Base-by-base conservation (phyloP, 2,113 vertebrate species). In the Formicarius rufipectus region DNA sequence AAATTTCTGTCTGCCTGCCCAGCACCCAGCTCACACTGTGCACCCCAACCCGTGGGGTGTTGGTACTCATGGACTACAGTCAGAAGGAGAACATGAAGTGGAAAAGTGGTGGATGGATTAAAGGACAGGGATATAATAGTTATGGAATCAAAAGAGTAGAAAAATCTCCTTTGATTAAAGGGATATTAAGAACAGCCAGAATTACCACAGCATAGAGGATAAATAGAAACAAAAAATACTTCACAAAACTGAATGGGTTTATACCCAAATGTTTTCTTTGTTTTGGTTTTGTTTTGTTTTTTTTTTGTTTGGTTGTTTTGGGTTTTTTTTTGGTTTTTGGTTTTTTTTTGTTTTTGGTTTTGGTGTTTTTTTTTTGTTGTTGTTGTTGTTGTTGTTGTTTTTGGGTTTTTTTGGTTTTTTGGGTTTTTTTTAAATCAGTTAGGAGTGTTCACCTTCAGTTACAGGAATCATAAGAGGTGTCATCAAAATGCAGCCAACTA, bases 41-140 rank as follows among this genome's bases (percentile, higher is more conserved):
- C 18, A 3, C 9, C 25, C 6, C 22, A 50, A 0, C 8, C 63
- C 66, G 4, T 19, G 35, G 14, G 23, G 20, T 53, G 18, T 22
- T 89, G 12, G 15, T 77, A 49, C 16, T 74, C 33, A 59, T 27
- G 47, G 39, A 55, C 15, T 55, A n/a, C 40, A 49, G 55, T 37
- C 12, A 27, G 30, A 9, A 60, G 58, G 20, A 94, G 11, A 83
- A 7, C 40, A 20, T 40, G 44, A 69, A 64, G 19, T 16, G 8
- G 33, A 35, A 16, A 73, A 49, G 19, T 53, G 37, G 4, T 35
- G 8, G 24, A 25, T 50, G 69, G 58, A 49, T 64, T 52, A 68
- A 59, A 95, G 53, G 27, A 63, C 21, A 62, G 12, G 11, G 14
- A 73, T 31, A 44, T 12, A 15, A 44, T 5, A 45, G 22, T 69